Percentiles rank a stretch among this genome's conserved stretches.
These are phyloP conservation scores for Cerastis leucographa DNA, from an alignment of 2,888 invertebrate genomes.

Conservation along the genomic window DNA sequence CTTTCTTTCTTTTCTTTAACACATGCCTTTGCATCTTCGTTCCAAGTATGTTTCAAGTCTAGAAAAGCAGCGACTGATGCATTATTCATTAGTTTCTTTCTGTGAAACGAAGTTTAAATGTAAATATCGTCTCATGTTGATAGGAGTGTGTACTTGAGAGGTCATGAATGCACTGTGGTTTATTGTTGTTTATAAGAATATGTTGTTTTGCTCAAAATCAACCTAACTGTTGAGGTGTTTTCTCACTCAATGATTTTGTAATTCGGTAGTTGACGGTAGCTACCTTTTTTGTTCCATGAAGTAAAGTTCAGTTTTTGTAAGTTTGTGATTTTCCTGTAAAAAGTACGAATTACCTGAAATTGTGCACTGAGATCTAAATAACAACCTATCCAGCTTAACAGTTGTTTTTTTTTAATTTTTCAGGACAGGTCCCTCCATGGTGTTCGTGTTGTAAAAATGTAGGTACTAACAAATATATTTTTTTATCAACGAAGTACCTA, in stretches of 20 bases:
- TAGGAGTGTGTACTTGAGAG: constrained; percentile 47
- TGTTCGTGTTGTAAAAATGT: not conserved
- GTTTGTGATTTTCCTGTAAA: not conserved
- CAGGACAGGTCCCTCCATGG: too few species aligned
- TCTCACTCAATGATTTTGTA: not conserved
- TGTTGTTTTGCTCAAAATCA: not conserved
- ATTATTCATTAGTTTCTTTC: constrained; percentile 61
- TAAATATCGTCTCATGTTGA: constrained; percentile 58
- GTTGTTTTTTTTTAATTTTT: not conserved
- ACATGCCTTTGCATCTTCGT: constrained; percentile 45
- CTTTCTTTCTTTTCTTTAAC: constrained; percentile 2
- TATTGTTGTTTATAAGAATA: constrained; percentile 21
- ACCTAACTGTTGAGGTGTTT: not conserved
- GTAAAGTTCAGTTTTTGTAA: not conserved
- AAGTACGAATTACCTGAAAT: not conserved
- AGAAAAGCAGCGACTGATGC: constrained; percentile 40
- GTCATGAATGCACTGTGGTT: constrained; percentile 48
- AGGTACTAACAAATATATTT: too few species aligned
- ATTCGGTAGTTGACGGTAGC: too few species aligned
- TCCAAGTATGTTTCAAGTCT: constrained; percentile 42
- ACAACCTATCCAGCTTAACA: not conserved
- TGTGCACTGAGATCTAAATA: not conserved
- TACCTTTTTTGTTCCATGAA: not conserved
- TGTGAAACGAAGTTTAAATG: constrained; percentile 57
- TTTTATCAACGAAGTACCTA: not conserved